Evolutionary conservation across 2,113 vertebrate genomes (phyloP).

Genomic region (Mesoclemmys tuberculata): DNA sequence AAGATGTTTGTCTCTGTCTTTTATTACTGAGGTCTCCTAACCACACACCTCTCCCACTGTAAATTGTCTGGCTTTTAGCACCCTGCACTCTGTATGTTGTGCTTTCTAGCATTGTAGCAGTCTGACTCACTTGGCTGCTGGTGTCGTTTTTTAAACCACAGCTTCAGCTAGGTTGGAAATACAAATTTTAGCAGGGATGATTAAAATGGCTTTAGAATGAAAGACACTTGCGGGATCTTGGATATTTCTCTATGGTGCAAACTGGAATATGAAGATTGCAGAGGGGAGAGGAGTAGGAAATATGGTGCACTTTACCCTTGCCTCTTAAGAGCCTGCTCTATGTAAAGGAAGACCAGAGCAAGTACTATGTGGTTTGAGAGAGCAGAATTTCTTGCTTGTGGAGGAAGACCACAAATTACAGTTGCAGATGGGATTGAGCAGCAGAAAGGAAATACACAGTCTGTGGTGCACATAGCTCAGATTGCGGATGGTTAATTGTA

Average conservation of each 20-base stretch:
- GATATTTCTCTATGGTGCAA: neutral
- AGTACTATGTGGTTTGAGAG: neutral
- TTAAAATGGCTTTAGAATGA: neutral
- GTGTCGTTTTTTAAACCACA: neutral
- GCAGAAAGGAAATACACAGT: neutral
- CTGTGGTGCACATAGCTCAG: neutral
- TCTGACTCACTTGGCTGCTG: neutral
- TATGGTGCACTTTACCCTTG: neutral
- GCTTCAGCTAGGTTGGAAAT: neutral
- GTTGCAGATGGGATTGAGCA: neutral
- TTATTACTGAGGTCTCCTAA: constrained; percentile 48
- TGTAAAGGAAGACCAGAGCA: neutral
- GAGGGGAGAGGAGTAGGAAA: neutral
- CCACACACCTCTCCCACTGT: constrained; percentile 15
- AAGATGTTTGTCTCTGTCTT: neutral
- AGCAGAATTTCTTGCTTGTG: neutral
- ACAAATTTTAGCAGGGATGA: neutral
- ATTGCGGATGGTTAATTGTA: neutral
- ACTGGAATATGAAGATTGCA: neutral
- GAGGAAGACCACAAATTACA: neutral
- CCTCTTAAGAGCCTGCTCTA: neutral
- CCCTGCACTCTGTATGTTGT: neutral
- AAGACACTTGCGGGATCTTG: neutral
- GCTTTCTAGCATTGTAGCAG: neutral
- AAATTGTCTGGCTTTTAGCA: constrained; percentile 36